Conservation (phyloP, 2,888 invertebrate species). For the Tetragonula carbonaria region DNA sequence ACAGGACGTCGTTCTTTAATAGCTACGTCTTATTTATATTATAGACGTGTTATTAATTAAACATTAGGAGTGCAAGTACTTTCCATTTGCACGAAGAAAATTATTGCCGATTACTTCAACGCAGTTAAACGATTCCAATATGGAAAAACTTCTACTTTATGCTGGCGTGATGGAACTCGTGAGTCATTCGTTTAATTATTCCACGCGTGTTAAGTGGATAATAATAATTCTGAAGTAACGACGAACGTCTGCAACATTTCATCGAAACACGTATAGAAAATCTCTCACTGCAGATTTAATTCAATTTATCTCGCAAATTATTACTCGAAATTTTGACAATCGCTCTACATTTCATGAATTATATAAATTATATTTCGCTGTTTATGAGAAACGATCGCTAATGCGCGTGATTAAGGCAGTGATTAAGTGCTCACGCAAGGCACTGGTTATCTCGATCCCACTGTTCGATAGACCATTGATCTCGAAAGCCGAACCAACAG, state of each 20-base stretch:
- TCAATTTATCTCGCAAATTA: background rate
- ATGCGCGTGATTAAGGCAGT: constrained; percentile 2
- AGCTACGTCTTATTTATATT: background rate
- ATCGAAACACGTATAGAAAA: background rate
- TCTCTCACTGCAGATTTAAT: background rate
- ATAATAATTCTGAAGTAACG: background rate
- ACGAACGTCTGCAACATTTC: background rate
- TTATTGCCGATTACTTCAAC: constrained; percentile 14
- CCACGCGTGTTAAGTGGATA: background rate
- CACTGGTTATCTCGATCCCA: constrained; percentile 10
- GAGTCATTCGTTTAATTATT: background rate
- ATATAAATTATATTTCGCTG: background rate
- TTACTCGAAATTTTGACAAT: too few species aligned
- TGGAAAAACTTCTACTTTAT: background rate
- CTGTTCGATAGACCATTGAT: constrained; percentile 54
- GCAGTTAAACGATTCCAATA: background rate
- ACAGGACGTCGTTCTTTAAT: background rate
- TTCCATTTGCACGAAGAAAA: constrained; percentile 5
- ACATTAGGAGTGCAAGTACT: too few species aligned
- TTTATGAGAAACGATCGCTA: background rate
- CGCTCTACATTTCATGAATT: too few species aligned
- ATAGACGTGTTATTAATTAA: background rate
- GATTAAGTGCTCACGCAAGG: background rate
- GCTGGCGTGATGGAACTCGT: background rate
- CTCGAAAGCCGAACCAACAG: background rate